Conservation (phyloP, 2,888 invertebrate species). For the Sepiola atlantica region DNA sequence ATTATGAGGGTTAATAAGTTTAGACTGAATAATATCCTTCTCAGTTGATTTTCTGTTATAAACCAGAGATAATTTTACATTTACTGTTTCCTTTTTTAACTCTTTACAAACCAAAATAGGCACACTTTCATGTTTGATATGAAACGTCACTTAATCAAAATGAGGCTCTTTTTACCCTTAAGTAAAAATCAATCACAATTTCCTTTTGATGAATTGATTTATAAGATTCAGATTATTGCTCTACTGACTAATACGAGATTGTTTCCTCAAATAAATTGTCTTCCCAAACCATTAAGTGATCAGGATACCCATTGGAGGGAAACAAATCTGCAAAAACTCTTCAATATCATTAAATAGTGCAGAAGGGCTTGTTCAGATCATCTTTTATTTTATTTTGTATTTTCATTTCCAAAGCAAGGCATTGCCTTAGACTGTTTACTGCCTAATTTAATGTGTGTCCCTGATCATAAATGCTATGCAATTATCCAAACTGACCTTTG, state of each 20-base stretch:
- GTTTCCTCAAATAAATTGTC: slow-evolving; percentile 13
- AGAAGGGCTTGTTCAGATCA: background rate
- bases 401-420: background rate
- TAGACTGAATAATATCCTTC: background rate
- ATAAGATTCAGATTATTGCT: slow-evolving; percentile 6
- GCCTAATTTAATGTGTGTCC: slow-evolving; percentile 9
- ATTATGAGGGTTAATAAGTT: background rate
- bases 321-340: background rate
- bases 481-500: slow-evolving; percentile 20
- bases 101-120: background rate
- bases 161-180: background rate
- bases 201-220: slow-evolving; percentile 22
- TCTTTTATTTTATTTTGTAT: background rate
- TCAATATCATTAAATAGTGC: background rate
- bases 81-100: background rate
- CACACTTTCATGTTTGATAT: background rate
- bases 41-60: background rate
- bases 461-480: slow-evolving; percentile 10
- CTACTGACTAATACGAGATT: background rate
- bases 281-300: slow-evolving; percentile 9
- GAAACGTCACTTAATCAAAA: slow-evolving; percentile 18
- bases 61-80: background rate
- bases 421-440: background rate
- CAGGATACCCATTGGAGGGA: background rate
- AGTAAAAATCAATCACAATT: slow-evolving; percentile 32